Base-by-base conservation (phyloP, 2,797 vertebrate genomes). In the Danio jaintianensis region DNA sequence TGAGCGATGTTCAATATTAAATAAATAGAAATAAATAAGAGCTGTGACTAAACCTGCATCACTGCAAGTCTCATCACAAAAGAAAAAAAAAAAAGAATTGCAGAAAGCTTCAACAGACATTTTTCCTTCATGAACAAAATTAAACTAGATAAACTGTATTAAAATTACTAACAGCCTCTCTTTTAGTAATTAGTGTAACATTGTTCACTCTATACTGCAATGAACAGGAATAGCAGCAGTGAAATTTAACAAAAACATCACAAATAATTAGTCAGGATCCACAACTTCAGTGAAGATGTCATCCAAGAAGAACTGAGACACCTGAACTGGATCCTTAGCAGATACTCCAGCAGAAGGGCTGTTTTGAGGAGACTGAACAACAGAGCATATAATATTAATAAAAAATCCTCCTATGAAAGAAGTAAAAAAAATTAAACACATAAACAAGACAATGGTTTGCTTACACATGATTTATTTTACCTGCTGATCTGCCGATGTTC, bases 241-340 rank as follows among this genome's bases (percentile, higher is more conserved):
- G 7, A 5, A 75, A 18, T 13, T 50, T 15, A 5, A 43, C 12
- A 12, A 47, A n/a, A 10, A 78, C 6, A 7, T 22, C 38, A 59
- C 5, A 56, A 42, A 48, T 56, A 29, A 55, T 81, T 67, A 79
- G 48, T 93, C 90, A 79, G 84, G 79, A 82, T 95, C 92, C 81
- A 94, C 90, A 40, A 96, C 94, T 89, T 95, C 92, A 87, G 94
- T 95, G 69, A 96, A 95, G 66, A 96, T 95, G 85, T 96, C 94
- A 85, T 77, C 87, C 72, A 96, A 93, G 88, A 95, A 95, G 81
- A 92, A 95, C 71, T 95, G 91, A 7, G 94, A 94, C 42, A 96
- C 88, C 70, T 78, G 88, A 43, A 89, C 86, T 66, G 91, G 88
- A 58, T 92, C 93, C 67, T 93, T 91, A 58, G 92, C 90, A 62